A percentile compares a stretch with the other conserved stretches of the same genome.
phyloP scores from a whole-genome alignment of 2,797 vertebrate species.

The Thaleichthys pacificus region DNA sequence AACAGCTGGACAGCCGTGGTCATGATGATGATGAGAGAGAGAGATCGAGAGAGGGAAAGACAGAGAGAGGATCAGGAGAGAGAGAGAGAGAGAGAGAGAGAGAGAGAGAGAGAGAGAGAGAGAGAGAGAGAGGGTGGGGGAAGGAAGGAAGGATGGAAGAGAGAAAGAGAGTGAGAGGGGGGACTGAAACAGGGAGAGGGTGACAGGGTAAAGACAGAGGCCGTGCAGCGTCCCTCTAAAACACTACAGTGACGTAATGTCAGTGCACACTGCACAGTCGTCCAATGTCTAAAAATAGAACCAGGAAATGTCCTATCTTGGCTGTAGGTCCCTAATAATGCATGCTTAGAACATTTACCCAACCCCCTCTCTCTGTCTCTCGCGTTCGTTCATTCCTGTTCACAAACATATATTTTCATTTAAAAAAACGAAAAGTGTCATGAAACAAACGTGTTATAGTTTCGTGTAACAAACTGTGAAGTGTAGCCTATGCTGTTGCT shows the following conservation, averaged over 20 bases:
- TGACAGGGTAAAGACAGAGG: not conserved
- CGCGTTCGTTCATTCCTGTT: not conserved
- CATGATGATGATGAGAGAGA: constrained; percentile 31
- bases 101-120: constrained; percentile 11
- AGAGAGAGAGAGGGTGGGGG: constrained; percentile 44
- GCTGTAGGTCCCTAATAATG: not conserved
- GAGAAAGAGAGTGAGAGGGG: not conserved
- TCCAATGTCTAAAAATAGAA: constrained; percentile 63
- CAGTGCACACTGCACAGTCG: constrained; percentile 54
- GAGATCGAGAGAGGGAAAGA: constrained; percentile 17
- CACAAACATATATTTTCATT: not conserved
- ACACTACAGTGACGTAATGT: constrained; percentile 60
- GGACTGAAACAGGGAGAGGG: not conserved
- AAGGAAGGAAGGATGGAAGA: not conserved
- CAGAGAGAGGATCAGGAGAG: not conserved
- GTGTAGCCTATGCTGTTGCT: not conserved
- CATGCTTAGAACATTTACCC: not conserved
- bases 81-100: not conserved
- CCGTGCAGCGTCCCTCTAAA: constrained; percentile 3
- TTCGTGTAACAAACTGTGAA: too few relatives aligned
- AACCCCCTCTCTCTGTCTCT: not conserved
- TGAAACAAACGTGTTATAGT: too few relatives aligned
- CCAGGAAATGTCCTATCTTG: constrained; percentile 51
- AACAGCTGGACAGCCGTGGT: constrained; percentile 67
- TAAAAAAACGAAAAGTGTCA: too few relatives aligned